These are phyloP conservation scores for Arvicanthis niloticus DNA, from an alignment of 2,113 vertebrate species.

Conservation along the genomic window DNA sequence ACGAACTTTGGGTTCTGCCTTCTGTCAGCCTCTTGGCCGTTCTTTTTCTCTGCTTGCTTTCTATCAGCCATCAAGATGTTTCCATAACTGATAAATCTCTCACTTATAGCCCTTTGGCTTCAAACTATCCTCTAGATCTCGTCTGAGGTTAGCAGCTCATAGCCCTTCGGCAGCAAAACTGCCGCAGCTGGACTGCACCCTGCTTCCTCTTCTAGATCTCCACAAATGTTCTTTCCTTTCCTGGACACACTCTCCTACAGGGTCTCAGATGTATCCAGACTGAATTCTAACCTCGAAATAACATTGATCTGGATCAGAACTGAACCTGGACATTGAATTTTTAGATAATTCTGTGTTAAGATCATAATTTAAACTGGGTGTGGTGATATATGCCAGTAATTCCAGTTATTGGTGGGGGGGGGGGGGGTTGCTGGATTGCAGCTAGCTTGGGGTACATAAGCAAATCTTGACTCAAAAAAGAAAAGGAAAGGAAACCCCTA, in stretches of 20 bases:
- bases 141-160: not conserved
- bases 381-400: not conserved
- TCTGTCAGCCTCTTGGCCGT: not conserved
- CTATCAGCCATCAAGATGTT: not conserved
- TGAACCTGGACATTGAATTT: slow-evolving; percentile 27
- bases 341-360: slow-evolving; percentile 54
- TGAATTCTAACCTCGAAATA: not conserved
- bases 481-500: not conserved
- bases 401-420: not conserved
- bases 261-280: not conserved
- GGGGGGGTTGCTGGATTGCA: not conserved
- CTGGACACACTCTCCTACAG: not conserved
- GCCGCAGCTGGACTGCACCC: not conserved
- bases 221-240: not conserved
- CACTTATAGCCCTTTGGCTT: not conserved
- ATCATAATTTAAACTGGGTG: not conserved
- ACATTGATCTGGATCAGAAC: slow-evolving; percentile 17
- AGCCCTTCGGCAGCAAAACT: too few species aligned
- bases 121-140: not conserved
- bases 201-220: not conserved
- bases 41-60: not conserved
- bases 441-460: not conserved
- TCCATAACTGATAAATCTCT: not conserved
- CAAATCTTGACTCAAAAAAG: not conserved
- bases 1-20: not conserved